phyloP scores from a whole-genome alignment of 2,113 vertebrate species.

The Emydocephalus ijimae region DNA sequence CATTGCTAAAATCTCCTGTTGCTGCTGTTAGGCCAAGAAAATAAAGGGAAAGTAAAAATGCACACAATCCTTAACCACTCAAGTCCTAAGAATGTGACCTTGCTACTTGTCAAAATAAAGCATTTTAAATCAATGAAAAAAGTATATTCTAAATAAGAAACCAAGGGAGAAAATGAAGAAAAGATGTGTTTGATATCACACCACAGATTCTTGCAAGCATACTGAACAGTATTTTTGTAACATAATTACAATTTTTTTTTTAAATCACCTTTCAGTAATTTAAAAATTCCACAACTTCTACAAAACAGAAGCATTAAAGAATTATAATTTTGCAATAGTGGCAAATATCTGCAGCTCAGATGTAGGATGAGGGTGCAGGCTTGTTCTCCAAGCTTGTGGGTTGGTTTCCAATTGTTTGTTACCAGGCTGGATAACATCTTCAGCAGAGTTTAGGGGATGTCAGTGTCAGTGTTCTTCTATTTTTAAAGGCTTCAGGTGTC shows the following conservation, averaged over 20 bases:
- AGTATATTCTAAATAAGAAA: not conserved
- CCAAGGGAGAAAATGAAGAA: not conserved
- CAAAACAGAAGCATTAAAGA: not conserved
- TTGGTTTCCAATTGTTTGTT: too few species aligned
- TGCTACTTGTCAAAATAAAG: not conserved
- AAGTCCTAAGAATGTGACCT: not conserved
- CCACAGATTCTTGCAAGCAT: not conserved
- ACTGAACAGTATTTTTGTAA: not conserved
- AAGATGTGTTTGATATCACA: not conserved
- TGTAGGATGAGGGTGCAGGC: too few species aligned
- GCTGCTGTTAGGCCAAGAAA: conserved; percentile 75
- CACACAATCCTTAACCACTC: not conserved
- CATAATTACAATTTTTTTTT: not conserved
- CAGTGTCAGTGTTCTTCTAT: too few species aligned
- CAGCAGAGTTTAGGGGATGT: too few species aligned
- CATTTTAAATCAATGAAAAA: rapidly evolving
- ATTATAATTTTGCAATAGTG: too few species aligned
- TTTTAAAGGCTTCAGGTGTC: too few species aligned
- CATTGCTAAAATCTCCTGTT: conserved; percentile 93
- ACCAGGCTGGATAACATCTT: too few species aligned
- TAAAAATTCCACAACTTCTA: not conserved
- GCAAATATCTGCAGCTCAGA: too few species aligned
- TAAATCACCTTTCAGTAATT: not conserved
- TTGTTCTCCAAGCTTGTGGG: too few species aligned
- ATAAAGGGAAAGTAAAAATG: not conserved